phyloP scores from a whole-genome alignment of 2,113 vertebrate species.

The Propithecus coquereli region DNA sequence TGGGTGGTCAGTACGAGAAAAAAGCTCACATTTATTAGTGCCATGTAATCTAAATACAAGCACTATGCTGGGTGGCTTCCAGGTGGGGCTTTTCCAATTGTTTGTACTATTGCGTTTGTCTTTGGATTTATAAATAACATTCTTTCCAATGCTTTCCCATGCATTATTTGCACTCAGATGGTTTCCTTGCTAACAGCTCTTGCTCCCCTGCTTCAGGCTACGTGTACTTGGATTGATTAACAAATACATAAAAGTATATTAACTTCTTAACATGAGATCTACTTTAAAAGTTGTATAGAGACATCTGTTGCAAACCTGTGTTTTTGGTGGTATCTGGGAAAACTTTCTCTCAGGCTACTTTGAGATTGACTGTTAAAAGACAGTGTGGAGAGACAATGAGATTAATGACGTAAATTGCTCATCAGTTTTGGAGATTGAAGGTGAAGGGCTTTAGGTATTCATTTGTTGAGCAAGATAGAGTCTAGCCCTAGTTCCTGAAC shows the following conservation, averaged over 20 bases:
- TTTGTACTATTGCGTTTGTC: not conserved
- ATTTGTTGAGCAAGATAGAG: not conserved
- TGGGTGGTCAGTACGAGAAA: not conserved
- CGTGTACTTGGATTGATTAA: not conserved
- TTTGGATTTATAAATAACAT: not conserved
- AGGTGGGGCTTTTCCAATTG: not conserved
- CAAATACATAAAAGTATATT: not conserved
- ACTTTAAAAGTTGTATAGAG: constrained; percentile 4
- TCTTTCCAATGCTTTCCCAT: not conserved
- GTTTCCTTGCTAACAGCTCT: constrained; percentile 6
- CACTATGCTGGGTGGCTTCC: not conserved
- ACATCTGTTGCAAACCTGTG: constrained; percentile 24
- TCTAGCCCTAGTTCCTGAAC: not conserved
- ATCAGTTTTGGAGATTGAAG: not conserved
- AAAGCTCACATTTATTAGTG: not conserved
- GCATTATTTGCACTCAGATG: not conserved
- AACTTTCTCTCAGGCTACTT: constrained; percentile 41
- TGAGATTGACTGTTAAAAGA: not conserved
- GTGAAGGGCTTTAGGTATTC: not conserved
- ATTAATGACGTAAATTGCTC: not conserved
- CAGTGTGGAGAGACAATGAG: not conserved
- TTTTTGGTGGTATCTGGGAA: constrained; percentile 25
- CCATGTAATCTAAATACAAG: not conserved
- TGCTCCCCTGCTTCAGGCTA: not conserved
- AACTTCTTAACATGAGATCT: not conserved